Evolutionary conservation across 1,140 invertebrate genomes (phyloP).

Genomic region (Sitobion miscanthi): DNA sequence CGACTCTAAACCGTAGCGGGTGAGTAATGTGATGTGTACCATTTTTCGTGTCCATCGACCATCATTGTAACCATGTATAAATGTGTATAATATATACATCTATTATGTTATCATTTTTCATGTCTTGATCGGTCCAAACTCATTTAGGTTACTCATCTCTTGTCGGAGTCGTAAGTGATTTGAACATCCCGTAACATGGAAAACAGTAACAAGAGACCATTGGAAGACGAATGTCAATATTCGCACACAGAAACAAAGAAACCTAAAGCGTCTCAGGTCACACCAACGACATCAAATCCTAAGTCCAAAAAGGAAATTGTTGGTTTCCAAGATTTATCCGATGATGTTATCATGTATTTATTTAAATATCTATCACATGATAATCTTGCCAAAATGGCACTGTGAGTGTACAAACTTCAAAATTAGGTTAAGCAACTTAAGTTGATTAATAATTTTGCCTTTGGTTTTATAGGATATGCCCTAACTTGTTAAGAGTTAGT

Average conservation of each 20-base stretch:
- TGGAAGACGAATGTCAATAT: not conserved
- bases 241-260: not conserved
- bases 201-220: not conserved
- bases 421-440: not conserved
- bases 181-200: not conserved
- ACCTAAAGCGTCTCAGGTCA: not conserved
- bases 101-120: too few relatives aligned
- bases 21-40: not conserved
- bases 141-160: not conserved
- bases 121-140: not conserved
- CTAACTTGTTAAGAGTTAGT: constrained; percentile 22
- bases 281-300: not conserved
- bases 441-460: not conserved
- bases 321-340: not conserved
- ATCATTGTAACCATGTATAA: not conserved
- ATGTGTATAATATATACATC: too few relatives aligned
- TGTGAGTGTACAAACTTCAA: not conserved
- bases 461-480: not conserved
- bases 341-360: constrained; percentile 40
- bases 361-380: constrained; percentile 21
- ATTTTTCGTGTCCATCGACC: not conserved
- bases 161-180: not conserved
- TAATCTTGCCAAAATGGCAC: constrained; percentile 42
- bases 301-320: not conserved
- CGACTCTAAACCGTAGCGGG: not conserved